These are phyloP conservation scores for Caenorhabditis remanei DNA, from an alignment of 1,140 invertebrate genomes.

Conservation along the genomic window DNA sequence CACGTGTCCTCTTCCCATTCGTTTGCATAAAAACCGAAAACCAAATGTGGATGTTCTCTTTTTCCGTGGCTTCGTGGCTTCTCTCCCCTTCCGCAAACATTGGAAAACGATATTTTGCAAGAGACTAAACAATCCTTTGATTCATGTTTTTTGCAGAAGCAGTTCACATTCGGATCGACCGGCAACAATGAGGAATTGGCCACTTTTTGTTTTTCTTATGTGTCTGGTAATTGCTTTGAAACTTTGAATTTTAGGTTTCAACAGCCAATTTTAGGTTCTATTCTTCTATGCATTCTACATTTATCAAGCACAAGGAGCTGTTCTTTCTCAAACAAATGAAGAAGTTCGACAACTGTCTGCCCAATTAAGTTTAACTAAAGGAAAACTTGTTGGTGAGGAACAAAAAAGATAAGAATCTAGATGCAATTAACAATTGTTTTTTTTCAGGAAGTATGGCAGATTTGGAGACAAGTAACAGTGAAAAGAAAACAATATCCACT, in stretches of 20 bases:
- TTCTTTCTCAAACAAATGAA: constrained; percentile 42
- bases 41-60: not conserved
- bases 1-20: not conserved
- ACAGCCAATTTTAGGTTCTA: not conserved
- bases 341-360: constrained; percentile 34
- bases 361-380: constrained; percentile 25
- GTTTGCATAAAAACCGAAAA: not conserved
- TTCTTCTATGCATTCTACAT: constrained; percentile 44
- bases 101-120: too few relatives aligned
- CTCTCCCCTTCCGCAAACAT: not conserved
- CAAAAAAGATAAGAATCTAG: not conserved
- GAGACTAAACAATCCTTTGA: not conserved
- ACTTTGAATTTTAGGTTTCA: not conserved
- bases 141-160: constrained; percentile 28
- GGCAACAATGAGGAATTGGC: constrained; percentile 37
- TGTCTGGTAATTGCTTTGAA: not conserved
- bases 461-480: constrained; percentile 34
- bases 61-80: not conserved
- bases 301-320: constrained; percentile 32
- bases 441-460: constrained; percentile 52
- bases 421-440: not conserved
- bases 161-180: constrained; percentile 40
- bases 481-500: constrained; percentile 9
- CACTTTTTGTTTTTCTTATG: constrained; percentile 35
- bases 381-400: constrained; percentile 33